Evolutionary conservation across 2,797 vertebrate species (phyloP), one percentile per base, ranked within the genome.

Genomic region (Coregonus ussuriensis): DNA sequence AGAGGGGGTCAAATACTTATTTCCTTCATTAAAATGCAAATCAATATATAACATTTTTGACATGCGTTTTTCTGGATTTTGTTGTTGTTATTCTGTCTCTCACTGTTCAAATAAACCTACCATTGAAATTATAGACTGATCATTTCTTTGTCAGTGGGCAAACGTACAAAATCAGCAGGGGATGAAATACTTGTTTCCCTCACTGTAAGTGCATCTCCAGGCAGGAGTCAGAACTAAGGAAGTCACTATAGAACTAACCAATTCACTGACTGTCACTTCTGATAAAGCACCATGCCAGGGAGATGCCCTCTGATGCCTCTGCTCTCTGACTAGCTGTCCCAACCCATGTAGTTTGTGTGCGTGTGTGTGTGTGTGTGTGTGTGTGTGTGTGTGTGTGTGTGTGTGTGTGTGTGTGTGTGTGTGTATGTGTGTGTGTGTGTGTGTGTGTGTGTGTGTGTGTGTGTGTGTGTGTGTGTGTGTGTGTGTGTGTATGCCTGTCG

Each of bases 401-500:
- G 51, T 69, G 29, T 66, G 59, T 74, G 54, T 31, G 37, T 52
- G 33, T 69, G 29, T 66, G 59, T 65, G 35, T n/a, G 25, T 67
- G 37, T 52, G 71, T 67, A 33, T 41, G 62, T 62, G 66, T 29
- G 69, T 25, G 37, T 41, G 29, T 9, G 72, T n/a, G 41, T 25
- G 71, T 21, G n/a, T 29, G 21, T 13, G 62, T 31, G 25, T 31
- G 29, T 31, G 6, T 65, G 52, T 62, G 54, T 6, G 63, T 66
- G n/a, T n/a, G n/a, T n/a, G n/a, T n/a, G n/a, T n/a, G n/a, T n/a
- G n/a, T n/a, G n/a, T n/a, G n/a, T n/a, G n/a, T n/a, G 29, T 15
- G 14, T 15, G 6, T 65, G 52, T 62, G 54, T 6, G 63, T 66
- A 47, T 4, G 0, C 29, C 75, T 37, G 31, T 80, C 63, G 11